Conservation (phyloP, 1,140 invertebrate genomes). For the Orchestia grillus region DNA sequence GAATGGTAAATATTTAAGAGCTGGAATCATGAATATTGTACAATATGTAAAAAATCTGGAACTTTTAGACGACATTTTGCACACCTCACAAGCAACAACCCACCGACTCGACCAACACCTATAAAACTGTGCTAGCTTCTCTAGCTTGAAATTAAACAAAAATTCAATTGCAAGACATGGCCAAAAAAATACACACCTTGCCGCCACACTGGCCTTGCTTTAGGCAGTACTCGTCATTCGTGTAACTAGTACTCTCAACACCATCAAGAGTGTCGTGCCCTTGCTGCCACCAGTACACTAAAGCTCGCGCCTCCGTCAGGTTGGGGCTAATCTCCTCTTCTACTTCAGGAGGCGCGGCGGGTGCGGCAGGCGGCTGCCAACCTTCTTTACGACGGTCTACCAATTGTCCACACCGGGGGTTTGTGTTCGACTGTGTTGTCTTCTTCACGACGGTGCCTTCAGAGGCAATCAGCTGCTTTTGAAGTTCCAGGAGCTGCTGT, state of each 20-base stretch:
- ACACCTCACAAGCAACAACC: too few species aligned
- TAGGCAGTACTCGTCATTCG: not conserved
- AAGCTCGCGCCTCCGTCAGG: conserved; percentile 62
- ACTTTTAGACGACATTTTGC: too few species aligned
- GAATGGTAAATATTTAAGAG: too few species aligned
- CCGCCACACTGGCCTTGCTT: not conserved
- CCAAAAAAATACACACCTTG: not conserved
- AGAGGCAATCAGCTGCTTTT: conserved; percentile 25
- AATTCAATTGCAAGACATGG: not conserved
- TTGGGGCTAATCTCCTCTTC: conserved; percentile 60
- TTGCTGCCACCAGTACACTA: conserved; percentile 67
- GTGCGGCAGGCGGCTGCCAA: conserved; percentile 7
- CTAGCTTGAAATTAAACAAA: not conserved
- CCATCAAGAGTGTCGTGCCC: not conserved
- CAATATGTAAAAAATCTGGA: too few species aligned
- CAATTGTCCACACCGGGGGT: conserved; percentile 2
- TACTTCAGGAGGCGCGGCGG: conserved; percentile 3
- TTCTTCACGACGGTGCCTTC: not conserved
- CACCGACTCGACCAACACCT: too few species aligned
- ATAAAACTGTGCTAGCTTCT: too few species aligned
- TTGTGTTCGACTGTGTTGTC: not conserved
- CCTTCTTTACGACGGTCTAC: conserved; percentile 24
- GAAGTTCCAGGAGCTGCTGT: not conserved
- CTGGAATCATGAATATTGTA: not conserved
- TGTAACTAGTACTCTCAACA: not conserved